Evolutionary conservation across 1,140 invertebrate genomes (phyloP).

Genomic region (Phymastichus coffea): DNA sequence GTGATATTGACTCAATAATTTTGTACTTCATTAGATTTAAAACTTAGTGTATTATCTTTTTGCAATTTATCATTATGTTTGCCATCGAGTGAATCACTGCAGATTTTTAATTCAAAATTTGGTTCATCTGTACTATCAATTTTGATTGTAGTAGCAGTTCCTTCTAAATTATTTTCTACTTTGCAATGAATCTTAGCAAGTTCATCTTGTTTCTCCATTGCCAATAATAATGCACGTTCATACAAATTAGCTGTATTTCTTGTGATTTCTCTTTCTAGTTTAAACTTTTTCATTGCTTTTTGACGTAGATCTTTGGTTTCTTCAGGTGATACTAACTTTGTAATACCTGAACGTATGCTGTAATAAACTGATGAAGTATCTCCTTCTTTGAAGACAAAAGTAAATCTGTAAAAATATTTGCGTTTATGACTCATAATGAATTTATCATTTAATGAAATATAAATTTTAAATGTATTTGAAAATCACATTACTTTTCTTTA

Average conservation of each 20-base stretch:
- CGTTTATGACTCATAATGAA: neutral
- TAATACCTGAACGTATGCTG: conserved; percentile 42
- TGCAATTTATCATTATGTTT: no score
- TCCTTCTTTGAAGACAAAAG: conserved; percentile 49
- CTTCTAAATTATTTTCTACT: neutral
- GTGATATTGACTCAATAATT: neutral
- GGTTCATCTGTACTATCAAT: neutral
- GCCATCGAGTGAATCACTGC: neutral
- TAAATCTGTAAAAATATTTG: conserved; percentile 41
- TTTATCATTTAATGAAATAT: neutral
- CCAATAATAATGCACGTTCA: conserved; percentile 41
- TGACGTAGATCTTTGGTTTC: conserved; percentile 36
- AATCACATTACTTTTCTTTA: conserved; percentile 20
- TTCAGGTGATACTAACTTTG: conserved; percentile 45
- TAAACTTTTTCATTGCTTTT: conserved; percentile 40
- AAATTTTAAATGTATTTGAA: neutral
- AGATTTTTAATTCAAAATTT: neutral
- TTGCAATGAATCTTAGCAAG: neutral
- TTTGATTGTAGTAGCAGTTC: neutral
- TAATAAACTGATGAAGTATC: conserved; percentile 50
- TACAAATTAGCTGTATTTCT: conserved; percentile 47
- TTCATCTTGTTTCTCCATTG: neutral
- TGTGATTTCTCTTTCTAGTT: conserved; percentile 45
- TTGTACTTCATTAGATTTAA: neutral
- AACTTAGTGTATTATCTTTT: neutral